phyloP scores from a whole-genome alignment of 1,140 invertebrate species.

The Arion vulgaris region DNA sequence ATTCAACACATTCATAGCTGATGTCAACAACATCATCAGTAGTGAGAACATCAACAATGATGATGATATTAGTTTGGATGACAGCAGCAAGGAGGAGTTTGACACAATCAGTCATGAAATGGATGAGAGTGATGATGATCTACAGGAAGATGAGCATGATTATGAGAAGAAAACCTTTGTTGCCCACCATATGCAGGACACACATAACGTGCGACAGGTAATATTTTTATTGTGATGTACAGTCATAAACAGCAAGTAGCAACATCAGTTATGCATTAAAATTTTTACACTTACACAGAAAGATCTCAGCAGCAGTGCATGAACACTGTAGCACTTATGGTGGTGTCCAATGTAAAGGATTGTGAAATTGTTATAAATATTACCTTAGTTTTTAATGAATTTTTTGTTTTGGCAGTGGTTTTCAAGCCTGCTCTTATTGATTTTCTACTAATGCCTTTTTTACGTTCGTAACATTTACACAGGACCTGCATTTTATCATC shows the following conservation, averaged over 20 bases:
- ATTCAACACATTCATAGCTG: not conserved
- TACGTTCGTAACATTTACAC: no score
- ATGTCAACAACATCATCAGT: not conserved
- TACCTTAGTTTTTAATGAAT: no score
- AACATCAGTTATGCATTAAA: not conserved
- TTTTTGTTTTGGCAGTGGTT: no score
- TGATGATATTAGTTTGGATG: slow-evolving; percentile 18
- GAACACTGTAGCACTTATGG: no score
- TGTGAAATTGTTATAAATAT: no score
- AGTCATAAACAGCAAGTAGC: not conserved
- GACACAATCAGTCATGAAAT: slow-evolving; percentile 38
- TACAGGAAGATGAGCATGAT: slow-evolving; percentile 39
- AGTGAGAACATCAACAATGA: not conserved
- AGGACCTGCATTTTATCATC: no score
- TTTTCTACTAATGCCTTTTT: no score
- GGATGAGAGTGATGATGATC: slow-evolving; percentile 21
- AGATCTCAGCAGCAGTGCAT: no score
- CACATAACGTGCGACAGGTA: slow-evolving; percentile 38
- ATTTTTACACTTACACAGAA: no score
- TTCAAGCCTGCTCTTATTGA: no score
- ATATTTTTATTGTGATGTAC: not conserved
- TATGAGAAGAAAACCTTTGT: slow-evolving; percentile 27
- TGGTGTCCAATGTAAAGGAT: no score
- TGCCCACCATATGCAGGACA: slow-evolving; percentile 44
- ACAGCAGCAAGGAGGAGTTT: not conserved